Evolutionary conservation across 2,113 vertebrate species (phyloP), one percentile per base, ranked within the genome.

Genomic region (Pseudonaja textilis): DNA sequence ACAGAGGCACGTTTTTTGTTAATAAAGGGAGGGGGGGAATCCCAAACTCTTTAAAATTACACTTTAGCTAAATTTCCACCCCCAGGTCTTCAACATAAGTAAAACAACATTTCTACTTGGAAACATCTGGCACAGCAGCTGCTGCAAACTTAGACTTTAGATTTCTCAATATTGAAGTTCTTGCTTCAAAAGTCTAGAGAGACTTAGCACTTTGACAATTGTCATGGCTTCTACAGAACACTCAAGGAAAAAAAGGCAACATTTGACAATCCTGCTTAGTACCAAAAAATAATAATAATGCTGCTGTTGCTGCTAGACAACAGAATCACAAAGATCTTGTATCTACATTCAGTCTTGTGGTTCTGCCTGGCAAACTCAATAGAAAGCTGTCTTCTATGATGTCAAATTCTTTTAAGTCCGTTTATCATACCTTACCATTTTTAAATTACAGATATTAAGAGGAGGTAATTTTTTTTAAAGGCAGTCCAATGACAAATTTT

Each of bases 351-450:
- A 93, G 95, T 96, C 92, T 90, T 90, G 95, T 92, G 93, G 94
- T 94, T 96, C 96, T 96, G 94, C 95, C 96, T 94, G 92, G 93
- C 18, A 96, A 93, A 93, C 94, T 92, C 89, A 94, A 97, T 14
- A 9, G 94, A 96, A 97, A 96, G 91, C 95, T 93, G 93, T 94
- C 96, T 95, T 96, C 96, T 96, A 96, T 95, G 89, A 95, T 91
- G 86, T 64, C 52, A 86, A 90, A 85, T 85, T 86, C 45, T 50
- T 86, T 90, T 61, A 90, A 34, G 61, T 8, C n/a, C 42, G n/a
- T 57, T 90, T 42, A 89, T 12, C 56, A 69, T 54, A 85, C 12
- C 25, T 85, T 69, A 50, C 54, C 85, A 34, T 59, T 86, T 74
- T 81, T 85, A n/a, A 85, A 42, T 22, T 42, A 59, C 0, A 14